Percentiles rank a stretch among this genome's conserved stretches.
Conservation (phyloP, 2,888 invertebrate species). For the Cheilosia vulpina region DNA sequence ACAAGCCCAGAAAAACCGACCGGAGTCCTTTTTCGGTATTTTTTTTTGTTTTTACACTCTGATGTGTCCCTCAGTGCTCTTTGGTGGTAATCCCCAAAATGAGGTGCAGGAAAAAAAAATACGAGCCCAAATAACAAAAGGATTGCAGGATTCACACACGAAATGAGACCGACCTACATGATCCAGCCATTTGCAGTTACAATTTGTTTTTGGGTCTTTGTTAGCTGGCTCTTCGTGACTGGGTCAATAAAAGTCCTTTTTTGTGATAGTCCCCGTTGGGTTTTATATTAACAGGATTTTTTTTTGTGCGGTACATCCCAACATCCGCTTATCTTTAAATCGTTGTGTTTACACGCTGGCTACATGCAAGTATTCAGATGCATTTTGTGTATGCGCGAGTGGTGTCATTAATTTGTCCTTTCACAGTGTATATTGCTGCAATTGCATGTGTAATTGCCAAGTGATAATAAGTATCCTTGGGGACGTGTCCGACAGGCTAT, state of each 20-base stretch:
- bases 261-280: constrained; percentile 39
- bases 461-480: constrained; percentile 74
- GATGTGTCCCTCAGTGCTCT: constrained; percentile 60
- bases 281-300: constrained; percentile 48
- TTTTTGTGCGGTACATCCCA: constrained; percentile 19
- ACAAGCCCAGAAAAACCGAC: constrained; percentile 37
- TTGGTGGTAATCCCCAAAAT: constrained; percentile 73
- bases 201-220: not conserved
- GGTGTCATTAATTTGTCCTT: constrained; percentile 67
- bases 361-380: constrained; percentile 17
- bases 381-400: constrained; percentile 21
- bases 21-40: constrained; percentile 48
- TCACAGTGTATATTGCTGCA: constrained; percentile 50
- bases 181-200: constrained; percentile 26
- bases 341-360: constrained; percentile 45
- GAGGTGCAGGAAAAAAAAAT: constrained; percentile 64
- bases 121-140: constrained; percentile 62
- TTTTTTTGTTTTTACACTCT: not conserved
- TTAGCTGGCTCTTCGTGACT: constrained; percentile 49
- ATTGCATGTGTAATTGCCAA: constrained; percentile 69
- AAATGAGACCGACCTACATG: constrained; percentile 54
- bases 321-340: constrained; percentile 69
- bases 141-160: constrained; percentile 61
- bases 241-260: constrained; percentile 72
- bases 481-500: constrained; percentile 34